Percentiles rank a stretch among this genome's conserved stretches.
Evolutionary conservation across 2,113 vertebrate genomes (phyloP).

Genomic region (Verasper variegatus): DNA sequence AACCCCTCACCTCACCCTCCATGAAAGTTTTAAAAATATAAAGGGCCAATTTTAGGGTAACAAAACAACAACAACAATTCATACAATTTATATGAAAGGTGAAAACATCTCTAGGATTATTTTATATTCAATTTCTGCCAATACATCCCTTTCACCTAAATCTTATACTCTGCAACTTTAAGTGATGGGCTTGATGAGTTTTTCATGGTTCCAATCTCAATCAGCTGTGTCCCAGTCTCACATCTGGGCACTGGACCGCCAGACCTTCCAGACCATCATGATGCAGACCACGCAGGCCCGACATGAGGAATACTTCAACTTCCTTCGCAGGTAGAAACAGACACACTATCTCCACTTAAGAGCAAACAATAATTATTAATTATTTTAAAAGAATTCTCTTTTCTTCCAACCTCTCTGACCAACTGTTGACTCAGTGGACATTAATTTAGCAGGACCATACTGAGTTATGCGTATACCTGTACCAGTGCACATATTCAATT

Average conservation of each 20-base stretch:
- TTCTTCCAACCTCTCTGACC: neutral
- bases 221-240: constrained; percentile 81
- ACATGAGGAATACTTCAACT: constrained; percentile 84
- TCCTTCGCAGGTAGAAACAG: constrained; percentile 81
- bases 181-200: no score
- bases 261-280: constrained; percentile 85
- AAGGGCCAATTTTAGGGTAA: no score
- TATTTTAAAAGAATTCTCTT: neutral
- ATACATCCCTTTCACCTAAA: no score
- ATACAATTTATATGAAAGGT: no score
- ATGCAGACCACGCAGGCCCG: constrained; percentile 82
- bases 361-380: neutral
- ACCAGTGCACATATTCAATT: no score
- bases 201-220: constrained; percentile 1
- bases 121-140: no score
- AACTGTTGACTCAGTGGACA: neutral
- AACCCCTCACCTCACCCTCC: no score
- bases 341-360: neutral
- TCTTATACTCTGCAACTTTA: no score
- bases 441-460: neutral
- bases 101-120: no score
- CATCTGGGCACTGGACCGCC: constrained; percentile 85
- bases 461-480: no score
- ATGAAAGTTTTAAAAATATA: no score
- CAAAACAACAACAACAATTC: no score